phyloP scores from a whole-genome alignment of 2,113 vertebrate species.

The Trogon surrucura region DNA sequence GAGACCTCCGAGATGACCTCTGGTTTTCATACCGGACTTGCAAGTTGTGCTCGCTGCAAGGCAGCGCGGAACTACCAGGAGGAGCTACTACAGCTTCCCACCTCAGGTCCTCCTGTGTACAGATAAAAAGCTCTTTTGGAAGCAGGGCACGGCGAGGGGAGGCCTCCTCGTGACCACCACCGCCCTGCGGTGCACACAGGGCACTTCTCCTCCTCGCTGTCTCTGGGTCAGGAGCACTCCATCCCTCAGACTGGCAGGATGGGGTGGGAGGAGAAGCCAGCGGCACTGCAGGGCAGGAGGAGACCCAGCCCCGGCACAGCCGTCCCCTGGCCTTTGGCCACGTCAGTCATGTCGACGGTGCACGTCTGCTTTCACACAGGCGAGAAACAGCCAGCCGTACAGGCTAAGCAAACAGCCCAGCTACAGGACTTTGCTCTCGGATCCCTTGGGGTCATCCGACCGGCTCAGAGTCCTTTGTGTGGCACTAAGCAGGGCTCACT shows the following conservation, averaged over 20 bases:
- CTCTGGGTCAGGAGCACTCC: neutral
- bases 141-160: neutral
- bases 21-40: neutral
- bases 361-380: conserved; percentile 20
- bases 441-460: conserved; percentile 11
- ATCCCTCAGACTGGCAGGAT: accelerated
- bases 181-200: neutral
- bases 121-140: neutral
- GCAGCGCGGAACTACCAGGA: neutral
- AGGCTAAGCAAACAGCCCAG: conserved; percentile 23
- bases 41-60: neutral
- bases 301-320: neutral
- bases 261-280: neutral
- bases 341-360: neutral
- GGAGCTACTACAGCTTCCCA: neutral
- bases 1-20: neutral
- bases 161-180: neutral
- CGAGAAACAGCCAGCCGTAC: neutral
- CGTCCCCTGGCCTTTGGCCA: neutral
- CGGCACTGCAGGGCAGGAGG: neutral
- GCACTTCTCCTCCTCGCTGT: neutral
- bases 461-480: conserved; percentile 20
- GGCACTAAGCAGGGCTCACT: neutral
- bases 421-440: neutral
- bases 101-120: accelerated